Percentiles rank a stretch among this genome's conserved stretches.
Evolutionary conservation across 2,797 vertebrate species (phyloP).

Genomic region (Meda fulgida): DNA sequence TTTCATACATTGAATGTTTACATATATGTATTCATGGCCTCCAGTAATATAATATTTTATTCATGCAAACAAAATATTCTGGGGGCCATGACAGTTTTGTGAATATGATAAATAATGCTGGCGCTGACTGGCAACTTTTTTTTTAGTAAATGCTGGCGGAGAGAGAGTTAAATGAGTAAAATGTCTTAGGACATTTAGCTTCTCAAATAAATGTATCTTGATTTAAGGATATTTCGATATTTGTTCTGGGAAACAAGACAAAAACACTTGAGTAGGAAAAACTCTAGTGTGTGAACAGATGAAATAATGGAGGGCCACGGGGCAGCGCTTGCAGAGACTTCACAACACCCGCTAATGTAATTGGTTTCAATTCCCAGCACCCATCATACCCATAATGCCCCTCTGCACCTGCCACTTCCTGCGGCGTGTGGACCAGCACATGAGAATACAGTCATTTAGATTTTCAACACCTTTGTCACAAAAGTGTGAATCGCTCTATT

Average conservation of each 20-base stretch:
- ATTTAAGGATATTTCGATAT: not conserved
- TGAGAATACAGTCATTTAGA: conserved; percentile 47
- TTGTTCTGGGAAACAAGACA: not conserved
- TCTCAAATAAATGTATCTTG: not conserved
- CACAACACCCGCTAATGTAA: conserved; percentile 53
- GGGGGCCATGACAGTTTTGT: not conserved
- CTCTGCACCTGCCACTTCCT: conserved; percentile 29
- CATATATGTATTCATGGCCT: not conserved
- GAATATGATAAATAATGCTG: not conserved
- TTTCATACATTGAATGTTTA: not conserved
- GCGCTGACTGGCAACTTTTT: not conserved
- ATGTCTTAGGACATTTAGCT: not conserved
- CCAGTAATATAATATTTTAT: too few species aligned
- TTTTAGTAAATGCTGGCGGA: not conserved
- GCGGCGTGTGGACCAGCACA: conserved; percentile 1
- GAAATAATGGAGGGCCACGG: conserved; percentile 45
- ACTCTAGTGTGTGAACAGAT: conserved; percentile 40
- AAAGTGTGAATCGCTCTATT: conserved; percentile 46
- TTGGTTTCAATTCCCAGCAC: conserved; percentile 55
- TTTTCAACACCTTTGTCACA: conserved; percentile 40
- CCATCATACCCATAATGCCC: conserved; percentile 44
- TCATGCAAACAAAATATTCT: not conserved
- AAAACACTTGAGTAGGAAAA: not conserved
- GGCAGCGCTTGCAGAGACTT: conserved; percentile 42
- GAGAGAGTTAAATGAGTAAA: too few species aligned